Conservation (phyloP, 2,113 vertebrate genomes). For the Butorides virescens region DNA sequence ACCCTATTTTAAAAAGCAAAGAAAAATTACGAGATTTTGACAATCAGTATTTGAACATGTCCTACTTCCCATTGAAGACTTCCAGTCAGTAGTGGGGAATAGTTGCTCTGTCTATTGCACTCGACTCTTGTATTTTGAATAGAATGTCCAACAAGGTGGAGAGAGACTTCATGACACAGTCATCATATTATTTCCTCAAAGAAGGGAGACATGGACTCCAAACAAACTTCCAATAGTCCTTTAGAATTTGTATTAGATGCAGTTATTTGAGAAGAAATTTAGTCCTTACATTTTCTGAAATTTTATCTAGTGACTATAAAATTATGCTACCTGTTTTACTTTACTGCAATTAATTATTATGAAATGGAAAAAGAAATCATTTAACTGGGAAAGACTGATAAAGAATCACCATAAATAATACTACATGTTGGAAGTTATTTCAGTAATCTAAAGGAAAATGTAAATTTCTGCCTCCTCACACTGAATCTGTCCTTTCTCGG, state of each 20-base stretch:
- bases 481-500: neutral
- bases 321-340: neutral
- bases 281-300: neutral
- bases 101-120: neutral
- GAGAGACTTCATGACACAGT: neutral
- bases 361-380: neutral
- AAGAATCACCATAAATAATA: neutral
- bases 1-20: neutral
- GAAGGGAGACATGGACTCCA: neutral
- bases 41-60: neutral
- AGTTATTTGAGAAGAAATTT: neutral
- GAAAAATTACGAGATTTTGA: neutral
- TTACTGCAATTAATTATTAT: neutral
- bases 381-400: neutral
- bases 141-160: neutral
- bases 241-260: neutral
- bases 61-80: neutral
- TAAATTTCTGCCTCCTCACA: neutral
- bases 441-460: neutral
- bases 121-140: neutral
- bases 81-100: neutral
- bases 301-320: neutral
- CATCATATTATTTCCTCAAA: neutral
- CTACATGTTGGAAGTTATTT: neutral
- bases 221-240: neutral